Evolutionary conservation across 2,888 invertebrate species (phyloP).

Genomic region (Onchidella celtica): DNA sequence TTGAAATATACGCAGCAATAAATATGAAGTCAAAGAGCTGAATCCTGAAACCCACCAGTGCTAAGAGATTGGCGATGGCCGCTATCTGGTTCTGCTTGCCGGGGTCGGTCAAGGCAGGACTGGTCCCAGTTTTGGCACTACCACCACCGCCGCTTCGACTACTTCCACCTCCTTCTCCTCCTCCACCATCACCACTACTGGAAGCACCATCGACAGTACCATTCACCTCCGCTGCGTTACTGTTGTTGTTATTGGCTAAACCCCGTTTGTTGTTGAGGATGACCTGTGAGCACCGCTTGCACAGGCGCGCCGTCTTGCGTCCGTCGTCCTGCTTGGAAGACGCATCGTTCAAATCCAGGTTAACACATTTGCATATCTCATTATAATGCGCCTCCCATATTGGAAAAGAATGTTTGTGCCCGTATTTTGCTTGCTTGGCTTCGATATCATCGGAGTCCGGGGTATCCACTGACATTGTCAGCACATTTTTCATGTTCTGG

Average conservation of each 20-base stretch:
- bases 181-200: not conserved
- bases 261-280: conserved; percentile 10
- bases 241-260: conserved; percentile 25
- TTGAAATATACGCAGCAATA: too few species aligned
- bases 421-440: conserved; percentile 28
- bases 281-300: conserved; percentile 23
- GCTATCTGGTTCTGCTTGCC: conserved; percentile 37
- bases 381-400: conserved; percentile 48
- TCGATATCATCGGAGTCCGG: conserved; percentile 50
- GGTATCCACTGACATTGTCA: conserved; percentile 44
- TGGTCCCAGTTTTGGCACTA: too few species aligned
- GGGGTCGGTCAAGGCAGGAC: not conserved
- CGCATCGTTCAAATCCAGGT: not conserved
- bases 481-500: conserved; percentile 29
- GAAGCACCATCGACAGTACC: not conserved
- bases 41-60: conserved; percentile 46
- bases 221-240: not conserved
- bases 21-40: too few species aligned
- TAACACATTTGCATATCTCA: conserved; percentile 14
- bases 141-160: not conserved
- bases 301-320: not conserved
- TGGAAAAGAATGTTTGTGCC: conserved; percentile 48
- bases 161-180: not conserved
- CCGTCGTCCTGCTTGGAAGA: not conserved
- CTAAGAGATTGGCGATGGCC: conserved; percentile 52